A percentile compares a stretch with the other conserved stretches of the same genome.
Conservation (phyloP, 2,888 invertebrate genomes). For the Aphidoletes aphidimyza region DNA sequence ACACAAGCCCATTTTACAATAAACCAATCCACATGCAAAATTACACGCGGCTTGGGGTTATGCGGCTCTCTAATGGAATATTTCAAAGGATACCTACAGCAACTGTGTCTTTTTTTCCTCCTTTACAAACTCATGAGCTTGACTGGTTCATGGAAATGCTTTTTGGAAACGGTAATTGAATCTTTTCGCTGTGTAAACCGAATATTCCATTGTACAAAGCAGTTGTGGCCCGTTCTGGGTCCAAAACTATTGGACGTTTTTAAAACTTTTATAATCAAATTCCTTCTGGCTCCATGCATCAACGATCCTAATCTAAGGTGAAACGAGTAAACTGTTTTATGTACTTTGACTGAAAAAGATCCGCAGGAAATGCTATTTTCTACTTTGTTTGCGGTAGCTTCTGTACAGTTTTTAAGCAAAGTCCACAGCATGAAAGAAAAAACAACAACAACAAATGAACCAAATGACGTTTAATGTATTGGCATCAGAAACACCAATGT, state of each 20-base stretch:
- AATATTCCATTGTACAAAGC: background rate
- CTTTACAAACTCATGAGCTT: background rate
- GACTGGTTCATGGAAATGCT: background rate
- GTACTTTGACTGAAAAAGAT: background rate
- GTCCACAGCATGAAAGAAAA: background rate
- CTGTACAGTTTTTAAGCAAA: background rate
- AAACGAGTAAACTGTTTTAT: background rate
- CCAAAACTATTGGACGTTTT: background rate
- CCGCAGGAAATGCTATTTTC: background rate
- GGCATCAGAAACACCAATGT: background rate
- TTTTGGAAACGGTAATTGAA: slow-evolving; percentile 11
- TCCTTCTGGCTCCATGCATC: background rate
- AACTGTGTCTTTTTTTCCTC: background rate
- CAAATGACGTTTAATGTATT: background rate
- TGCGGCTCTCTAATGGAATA: background rate
- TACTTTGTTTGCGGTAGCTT: background rate
- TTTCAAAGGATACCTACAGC: background rate
- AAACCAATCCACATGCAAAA: background rate
- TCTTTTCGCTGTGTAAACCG: background rate
- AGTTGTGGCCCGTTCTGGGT: background rate
- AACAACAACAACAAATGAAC: background rate
- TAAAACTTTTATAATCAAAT: slow-evolving; percentile 1
- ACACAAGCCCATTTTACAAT: background rate
- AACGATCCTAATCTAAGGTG: background rate
- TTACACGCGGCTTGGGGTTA: background rate